Percentiles rank a stretch among this genome's conserved stretches.
phyloP scores from a whole-genome alignment of 2,113 vertebrate genomes.

The Melanostigma gelatinosum region DNA sequence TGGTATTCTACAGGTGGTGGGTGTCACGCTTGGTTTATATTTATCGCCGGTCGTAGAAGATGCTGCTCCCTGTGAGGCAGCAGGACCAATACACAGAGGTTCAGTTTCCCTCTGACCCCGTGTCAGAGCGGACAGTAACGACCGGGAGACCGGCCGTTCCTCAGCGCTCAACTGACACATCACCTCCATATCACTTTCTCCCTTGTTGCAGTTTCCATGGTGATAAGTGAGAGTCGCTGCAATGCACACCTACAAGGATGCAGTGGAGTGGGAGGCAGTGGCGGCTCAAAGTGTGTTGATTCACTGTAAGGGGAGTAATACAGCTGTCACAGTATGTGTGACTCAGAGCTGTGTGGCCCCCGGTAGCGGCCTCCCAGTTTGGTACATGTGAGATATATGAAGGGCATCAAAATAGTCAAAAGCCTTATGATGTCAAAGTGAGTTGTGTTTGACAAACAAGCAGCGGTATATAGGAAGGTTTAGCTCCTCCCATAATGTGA shows the following conservation, averaged over 20 bases:
- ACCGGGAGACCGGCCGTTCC: constrained; percentile 1
- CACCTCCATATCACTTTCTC: constrained; percentile 56
- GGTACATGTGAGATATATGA: not conserved
- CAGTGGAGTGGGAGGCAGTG: constrained; percentile 46
- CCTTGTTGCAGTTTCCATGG: constrained; percentile 74
- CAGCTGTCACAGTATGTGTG: constrained; percentile 71
- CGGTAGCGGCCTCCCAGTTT: constrained; percentile 20
- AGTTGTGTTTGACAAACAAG: not conserved
- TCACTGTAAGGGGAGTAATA: constrained; percentile 63
- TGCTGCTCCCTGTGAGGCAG: not conserved
- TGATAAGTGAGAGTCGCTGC: constrained; percentile 61
- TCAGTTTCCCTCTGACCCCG: not conserved
- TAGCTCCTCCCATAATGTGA: not conserved
- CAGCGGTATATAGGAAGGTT: not conserved
- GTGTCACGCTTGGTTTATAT: not conserved
- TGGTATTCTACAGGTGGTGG: not conserved
- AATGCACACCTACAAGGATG: constrained; percentile 54
- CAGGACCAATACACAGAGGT: not conserved
- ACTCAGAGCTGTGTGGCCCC: constrained; percentile 35
- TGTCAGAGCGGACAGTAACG: constrained; percentile 1
- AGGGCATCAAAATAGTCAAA: not conserved
- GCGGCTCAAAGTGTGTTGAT: constrained; percentile 39
- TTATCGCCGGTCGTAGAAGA: not conserved
- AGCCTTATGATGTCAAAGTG: not conserved
- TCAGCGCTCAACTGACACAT: constrained; percentile 35